Percentiles rank a stretch among this genome's conserved stretches.
Evolutionary conservation across 2,797 vertebrate species (phyloP).

Genomic region (Hirundo rustica): DNA sequence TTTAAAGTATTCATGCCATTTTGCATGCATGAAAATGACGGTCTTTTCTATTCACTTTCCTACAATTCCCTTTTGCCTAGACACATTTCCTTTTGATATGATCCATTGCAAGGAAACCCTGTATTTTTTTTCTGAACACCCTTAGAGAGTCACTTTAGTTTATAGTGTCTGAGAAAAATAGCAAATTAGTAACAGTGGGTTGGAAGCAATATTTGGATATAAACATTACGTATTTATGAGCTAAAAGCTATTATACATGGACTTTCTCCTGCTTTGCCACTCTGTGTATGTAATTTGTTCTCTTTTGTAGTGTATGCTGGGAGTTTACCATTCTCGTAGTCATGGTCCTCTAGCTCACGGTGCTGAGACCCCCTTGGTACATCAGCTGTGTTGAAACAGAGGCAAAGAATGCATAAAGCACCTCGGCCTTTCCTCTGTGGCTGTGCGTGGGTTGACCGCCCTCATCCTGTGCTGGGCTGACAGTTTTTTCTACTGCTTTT

Average conservation of each 20-base stretch:
- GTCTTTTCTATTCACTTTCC: not conserved
- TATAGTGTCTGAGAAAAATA: not conserved
- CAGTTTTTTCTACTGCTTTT: not conserved
- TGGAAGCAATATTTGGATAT: not conserved
- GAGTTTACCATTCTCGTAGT: accelerated
- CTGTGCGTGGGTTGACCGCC: accelerated
- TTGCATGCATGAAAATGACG: not conserved
- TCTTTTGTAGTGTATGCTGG: not conserved
- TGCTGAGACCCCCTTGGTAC: not conserved
- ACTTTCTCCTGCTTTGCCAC: not conserved
- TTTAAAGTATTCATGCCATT: not conserved
- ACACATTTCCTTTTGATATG: not conserved
- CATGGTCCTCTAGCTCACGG: not conserved
- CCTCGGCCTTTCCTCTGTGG: not conserved
- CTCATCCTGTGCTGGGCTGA: no score
- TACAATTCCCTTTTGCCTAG: not conserved
- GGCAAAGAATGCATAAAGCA: not conserved
- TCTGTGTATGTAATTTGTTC: not conserved
- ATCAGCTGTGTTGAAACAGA: not conserved
- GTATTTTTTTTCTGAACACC: not conserved
- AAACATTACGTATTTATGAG: not conserved
- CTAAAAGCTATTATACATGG: not conserved
- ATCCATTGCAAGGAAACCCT: not conserved
- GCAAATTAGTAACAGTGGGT: not conserved
- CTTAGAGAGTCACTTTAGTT: not conserved